Base-by-base conservation (phyloP, 2,888 invertebrate species). In the Drosophila crucigera region DNA sequence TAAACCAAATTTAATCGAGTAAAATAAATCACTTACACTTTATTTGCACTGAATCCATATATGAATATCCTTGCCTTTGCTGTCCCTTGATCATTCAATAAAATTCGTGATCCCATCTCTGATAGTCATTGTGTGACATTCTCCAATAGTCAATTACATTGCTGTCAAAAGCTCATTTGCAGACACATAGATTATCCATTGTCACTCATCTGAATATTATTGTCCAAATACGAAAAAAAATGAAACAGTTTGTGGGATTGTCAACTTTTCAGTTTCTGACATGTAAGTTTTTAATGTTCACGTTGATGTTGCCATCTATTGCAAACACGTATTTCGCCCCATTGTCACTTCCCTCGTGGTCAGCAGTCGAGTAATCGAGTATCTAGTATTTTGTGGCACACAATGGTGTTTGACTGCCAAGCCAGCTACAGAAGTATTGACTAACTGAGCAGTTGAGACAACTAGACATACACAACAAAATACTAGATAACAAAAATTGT, bases 401-500 rank as follows among this genome's bases (percentile, higher is more conserved):
- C 25, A 59, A 63, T 22, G 62, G 22, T 56, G 41, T 41, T 41
- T n/a, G 41, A 10, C 64, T 64, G 61, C 61, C 49, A 58, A 76
- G 52, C 41, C 35, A 76, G 59, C 49, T 28, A 59, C 43, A 43
- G 39, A 35, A 55, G 47, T 53, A 66, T 63, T 49, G 54, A 62
- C 55, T 63, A 33, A 49, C 59, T 33, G 56, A 68, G 76, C 49
- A 66, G 68, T 76, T 76, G 63, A 73, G 78, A 76, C 64, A 52
- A 66, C 47, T 55, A n/a, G n/a, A 53, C 59, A 22, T 5, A 47
- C 47, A 49, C 55, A 66, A 50, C 55, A 49, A 50, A 56, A 71
- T 63, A 49, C 43, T 65, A 83, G 79, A 73, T 84, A 80, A 66
- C 80, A 80, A 73, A 85, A 70, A 78, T 75, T 68, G 62, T 83